Conservation (phyloP, 2,888 invertebrate species). For the Dichetophora obliterata region DNA sequence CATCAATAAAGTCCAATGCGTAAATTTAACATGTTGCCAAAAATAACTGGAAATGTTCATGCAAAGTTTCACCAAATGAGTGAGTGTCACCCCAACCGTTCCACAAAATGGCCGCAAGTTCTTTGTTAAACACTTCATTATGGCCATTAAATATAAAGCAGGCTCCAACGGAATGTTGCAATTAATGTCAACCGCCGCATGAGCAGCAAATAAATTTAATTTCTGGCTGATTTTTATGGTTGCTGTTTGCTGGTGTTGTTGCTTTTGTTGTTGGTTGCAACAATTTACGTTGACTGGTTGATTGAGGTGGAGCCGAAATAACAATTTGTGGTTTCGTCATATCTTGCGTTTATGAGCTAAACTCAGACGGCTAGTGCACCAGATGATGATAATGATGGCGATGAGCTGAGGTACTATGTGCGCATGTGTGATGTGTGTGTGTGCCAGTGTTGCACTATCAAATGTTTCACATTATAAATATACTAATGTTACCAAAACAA, state of each 20-base stretch:
- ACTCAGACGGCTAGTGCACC: neutral
- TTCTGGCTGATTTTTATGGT: no score
- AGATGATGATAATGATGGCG: neutral
- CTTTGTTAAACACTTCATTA: neutral
- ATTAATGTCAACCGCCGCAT: conserved; percentile 26
- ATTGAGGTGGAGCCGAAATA: neutral
- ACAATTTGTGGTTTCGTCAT: conserved; percentile 34
- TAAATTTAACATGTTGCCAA: no score
- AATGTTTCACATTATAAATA: no score
- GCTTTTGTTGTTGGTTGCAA: neutral
- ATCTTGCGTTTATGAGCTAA: conserved; percentile 33
- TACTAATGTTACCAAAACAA: no score
- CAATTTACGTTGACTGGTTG: neutral
- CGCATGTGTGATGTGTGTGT: neutral
- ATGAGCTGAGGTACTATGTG: no score
- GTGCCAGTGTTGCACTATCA: neutral
- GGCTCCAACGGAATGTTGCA: neutral
- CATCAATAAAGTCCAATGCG: no score
- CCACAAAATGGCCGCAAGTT: neutral
- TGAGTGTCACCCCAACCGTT: neutral
- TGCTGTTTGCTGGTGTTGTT: neutral
- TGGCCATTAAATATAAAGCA: neutral
- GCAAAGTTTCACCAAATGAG: neutral
- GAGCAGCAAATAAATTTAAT: conserved; percentile 24
- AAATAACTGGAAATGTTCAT: no score